phyloP scores from a whole-genome alignment of 2,888 invertebrate genomes.

The Ctena decussata region DNA sequence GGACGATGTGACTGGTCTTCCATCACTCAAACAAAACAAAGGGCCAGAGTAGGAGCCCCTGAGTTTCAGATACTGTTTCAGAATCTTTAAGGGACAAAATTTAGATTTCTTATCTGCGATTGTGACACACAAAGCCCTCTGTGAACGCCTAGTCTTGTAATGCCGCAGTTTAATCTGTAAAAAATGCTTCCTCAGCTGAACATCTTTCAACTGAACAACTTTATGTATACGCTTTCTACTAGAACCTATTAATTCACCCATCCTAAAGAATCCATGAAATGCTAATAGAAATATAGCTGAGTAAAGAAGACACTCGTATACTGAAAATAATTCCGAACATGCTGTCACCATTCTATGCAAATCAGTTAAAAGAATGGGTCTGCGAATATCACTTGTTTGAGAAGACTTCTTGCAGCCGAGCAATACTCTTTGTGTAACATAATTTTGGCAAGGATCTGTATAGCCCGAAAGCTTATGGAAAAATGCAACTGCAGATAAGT shows the following conservation, averaged over 20 bases:
- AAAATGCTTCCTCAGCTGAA: neutral
- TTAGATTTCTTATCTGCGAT: neutral
- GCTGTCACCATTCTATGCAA: neutral
- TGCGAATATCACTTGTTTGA: neutral
- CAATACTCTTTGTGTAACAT: constrained; percentile 1
- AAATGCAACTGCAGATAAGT: neutral
- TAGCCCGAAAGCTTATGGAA: neutral
- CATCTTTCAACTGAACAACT: constrained; percentile 18
- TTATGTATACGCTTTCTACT: neutral
- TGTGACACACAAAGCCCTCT: neutral
- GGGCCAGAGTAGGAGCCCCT: too few species aligned
- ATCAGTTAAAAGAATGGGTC: neutral
- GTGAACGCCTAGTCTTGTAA: constrained; percentile 14
- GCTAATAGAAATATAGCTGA: neutral
- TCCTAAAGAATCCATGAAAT: constrained; percentile 20
- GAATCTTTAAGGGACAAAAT: constrained; percentile 18
- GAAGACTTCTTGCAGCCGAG: constrained; percentile 20
- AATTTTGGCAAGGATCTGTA: neutral
- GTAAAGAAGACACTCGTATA: neutral
- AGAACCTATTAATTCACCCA: constrained; percentile 17
- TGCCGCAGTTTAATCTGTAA: neutral
- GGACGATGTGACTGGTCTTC: too few species aligned
- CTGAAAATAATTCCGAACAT: neutral
- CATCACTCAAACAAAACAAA: too few species aligned
- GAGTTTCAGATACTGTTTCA: neutral